These are phyloP conservation scores for Nipponia nippon DNA, from an alignment of 2,113 vertebrate genomes.

Conservation along the genomic window DNA sequence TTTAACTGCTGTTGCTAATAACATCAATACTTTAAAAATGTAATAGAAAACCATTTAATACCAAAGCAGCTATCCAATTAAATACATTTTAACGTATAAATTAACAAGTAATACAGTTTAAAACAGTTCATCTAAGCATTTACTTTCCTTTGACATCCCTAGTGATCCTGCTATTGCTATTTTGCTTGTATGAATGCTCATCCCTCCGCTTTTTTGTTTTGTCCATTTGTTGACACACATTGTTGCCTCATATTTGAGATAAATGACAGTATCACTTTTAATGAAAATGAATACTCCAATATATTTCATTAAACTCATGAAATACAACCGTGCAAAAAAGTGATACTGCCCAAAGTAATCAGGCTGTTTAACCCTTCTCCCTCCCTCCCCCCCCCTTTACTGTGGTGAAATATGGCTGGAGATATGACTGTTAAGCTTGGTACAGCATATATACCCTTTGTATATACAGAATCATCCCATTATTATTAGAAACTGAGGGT, in stretches of 20 bases:
- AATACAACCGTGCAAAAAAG: conserved; percentile 45
- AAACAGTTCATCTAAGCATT: conserved; percentile 73
- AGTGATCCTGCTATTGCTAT: conserved; percentile 82
- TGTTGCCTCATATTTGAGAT: conserved; percentile 51
- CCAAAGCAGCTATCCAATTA: conserved; percentile 55
- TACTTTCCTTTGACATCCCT: conserved; percentile 74
- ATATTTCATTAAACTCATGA: not conserved
- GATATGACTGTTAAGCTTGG: not conserved
- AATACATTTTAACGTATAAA: conserved; percentile 31
- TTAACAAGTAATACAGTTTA: conserved; percentile 55
- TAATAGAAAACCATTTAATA: conserved; percentile 45
- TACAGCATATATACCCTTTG: not conserved
- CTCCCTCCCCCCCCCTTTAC: not conserved
- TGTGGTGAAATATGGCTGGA: conserved; percentile 74
- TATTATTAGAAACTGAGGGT: not conserved
- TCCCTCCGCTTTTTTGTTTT: conserved; percentile 63
- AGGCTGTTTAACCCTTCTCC: not conserved
- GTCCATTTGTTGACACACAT: conserved; percentile 65
- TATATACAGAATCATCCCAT: not conserved
- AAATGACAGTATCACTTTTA: conserved; percentile 75
- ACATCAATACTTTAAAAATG: conserved; percentile 28
- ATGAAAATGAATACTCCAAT: not conserved
- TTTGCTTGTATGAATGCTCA: conserved; percentile 68
- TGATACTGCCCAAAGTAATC: conserved; percentile 70
- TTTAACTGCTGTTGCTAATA: conserved; percentile 69